Evolutionary conservation across 2,113 vertebrate genomes (phyloP).

Genomic region (Bos indicus): DNA sequence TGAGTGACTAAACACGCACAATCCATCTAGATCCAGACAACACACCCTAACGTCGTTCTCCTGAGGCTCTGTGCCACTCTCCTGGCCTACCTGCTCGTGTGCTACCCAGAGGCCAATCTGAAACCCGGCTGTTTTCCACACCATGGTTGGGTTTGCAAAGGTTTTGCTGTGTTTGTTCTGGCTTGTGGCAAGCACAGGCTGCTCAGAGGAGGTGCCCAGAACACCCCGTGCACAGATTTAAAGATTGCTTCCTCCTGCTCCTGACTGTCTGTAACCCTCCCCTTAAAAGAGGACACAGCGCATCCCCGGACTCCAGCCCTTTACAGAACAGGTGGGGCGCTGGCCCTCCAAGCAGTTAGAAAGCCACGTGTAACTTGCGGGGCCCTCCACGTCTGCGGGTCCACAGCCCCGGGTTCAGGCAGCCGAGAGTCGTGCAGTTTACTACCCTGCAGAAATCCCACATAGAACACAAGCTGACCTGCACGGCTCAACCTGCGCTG

Average conservation of each 20-base stretch:
- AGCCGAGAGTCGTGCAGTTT: fast-evolving
- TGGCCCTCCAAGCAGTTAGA: neutral
- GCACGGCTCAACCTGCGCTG: neutral
- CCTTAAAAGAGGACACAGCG: neutral
- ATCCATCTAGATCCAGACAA: no score
- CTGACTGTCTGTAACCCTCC: neutral
- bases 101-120: neutral
- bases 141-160: neutral
- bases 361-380: neutral
- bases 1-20: fast-evolving
- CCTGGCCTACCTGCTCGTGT: neutral
- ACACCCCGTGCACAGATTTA: neutral
- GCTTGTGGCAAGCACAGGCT: no score
- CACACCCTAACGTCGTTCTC: neutral
- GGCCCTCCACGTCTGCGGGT: neutral
- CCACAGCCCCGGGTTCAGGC: neutral
- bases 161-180: neutral
- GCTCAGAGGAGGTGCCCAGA: neutral
- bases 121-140: no score
- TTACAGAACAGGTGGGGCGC: neutral
- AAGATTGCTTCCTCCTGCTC: neutral
- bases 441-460: neutral
- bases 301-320: neutral
- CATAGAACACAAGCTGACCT: fast-evolving
- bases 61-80: neutral